Conservation (phyloP, 92 coral and sea anemone genomes). For the Heliopora coerulea region DNA sequence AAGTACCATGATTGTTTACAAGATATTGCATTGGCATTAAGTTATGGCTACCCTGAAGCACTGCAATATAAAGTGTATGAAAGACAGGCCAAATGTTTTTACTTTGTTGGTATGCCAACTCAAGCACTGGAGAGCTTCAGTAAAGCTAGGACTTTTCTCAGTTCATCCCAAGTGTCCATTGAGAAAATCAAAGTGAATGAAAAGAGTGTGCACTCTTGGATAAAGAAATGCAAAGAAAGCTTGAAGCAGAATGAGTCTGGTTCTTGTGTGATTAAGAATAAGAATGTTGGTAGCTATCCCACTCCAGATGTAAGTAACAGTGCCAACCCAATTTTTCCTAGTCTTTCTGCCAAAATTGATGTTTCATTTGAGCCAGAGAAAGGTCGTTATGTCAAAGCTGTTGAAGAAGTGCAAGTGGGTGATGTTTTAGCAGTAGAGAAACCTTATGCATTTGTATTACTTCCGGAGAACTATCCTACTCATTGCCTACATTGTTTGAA, state of each 20-base stretch:
- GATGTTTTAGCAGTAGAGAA: slow-evolving; percentile 82
- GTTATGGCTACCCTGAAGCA: slow-evolving; percentile 64
- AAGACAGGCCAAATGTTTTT: slow-evolving; percentile 71
- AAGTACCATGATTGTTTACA: slow-evolving; percentile 60
- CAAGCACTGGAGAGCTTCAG: slow-evolving; percentile 56
- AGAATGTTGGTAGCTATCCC: neutral
- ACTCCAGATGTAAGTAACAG: slow-evolving; percentile 18
- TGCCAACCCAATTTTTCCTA: slow-evolving; percentile 1
- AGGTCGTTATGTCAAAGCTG: slow-evolving; percentile 81
- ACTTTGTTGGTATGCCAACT: slow-evolving; percentile 42
- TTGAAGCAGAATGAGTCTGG: slow-evolving; percentile 26
- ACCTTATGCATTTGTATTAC: slow-evolving; percentile 91
- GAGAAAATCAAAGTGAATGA: slow-evolving; percentile 56
- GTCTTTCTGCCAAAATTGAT: slow-evolving; percentile 52
- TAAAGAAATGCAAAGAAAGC: slow-evolving; percentile 16
- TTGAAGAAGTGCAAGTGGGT: slow-evolving; percentile 73
- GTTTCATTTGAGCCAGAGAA: slow-evolving; percentile 33
- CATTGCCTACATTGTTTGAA: slow-evolving; percentile 86
- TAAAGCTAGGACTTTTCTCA: slow-evolving; percentile 55
- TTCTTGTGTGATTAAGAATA: neutral
- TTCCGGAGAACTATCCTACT: slow-evolving; percentile 58
- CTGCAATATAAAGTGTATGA: slow-evolving; percentile 71
- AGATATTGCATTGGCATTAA: slow-evolving; percentile 69
- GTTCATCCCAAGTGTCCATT: slow-evolving; percentile 57
- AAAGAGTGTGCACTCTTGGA: slow-evolving; percentile 48